These are phyloP conservation scores for Drosophila saltans DNA, from an alignment of 1,140 invertebrate genomes.

Conservation along the genomic window DNA sequence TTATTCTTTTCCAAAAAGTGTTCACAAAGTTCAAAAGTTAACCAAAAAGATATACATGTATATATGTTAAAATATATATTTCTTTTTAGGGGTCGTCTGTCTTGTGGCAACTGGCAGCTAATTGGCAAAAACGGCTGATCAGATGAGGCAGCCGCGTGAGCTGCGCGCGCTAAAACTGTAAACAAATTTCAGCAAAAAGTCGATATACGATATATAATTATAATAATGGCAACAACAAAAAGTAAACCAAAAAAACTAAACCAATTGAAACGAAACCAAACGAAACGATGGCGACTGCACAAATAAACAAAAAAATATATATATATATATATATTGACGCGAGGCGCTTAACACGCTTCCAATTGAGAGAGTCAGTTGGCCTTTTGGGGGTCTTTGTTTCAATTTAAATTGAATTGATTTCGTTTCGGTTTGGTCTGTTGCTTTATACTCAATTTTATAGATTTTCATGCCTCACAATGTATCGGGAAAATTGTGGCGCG, in stretches of 20 bases:
- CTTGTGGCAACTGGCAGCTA: conserved; percentile 21
- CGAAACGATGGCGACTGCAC: conserved; percentile 38
- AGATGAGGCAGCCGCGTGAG: conserved; percentile 16
- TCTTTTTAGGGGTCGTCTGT: conserved; percentile 6
- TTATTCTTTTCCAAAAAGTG: no score
- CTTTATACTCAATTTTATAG: conserved; percentile 45
- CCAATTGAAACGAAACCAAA: conserved; percentile 22
- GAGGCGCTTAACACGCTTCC: conserved; percentile 68
- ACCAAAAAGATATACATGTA: background rate
- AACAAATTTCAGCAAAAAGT: conserved; percentile 51
- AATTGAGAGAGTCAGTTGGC: conserved; percentile 67
- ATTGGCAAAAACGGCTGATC: conserved; percentile 20
- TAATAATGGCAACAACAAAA: conserved; percentile 55
- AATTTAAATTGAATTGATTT: conserved; percentile 21
- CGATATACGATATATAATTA: conserved; percentile 57
- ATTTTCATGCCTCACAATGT: conserved; percentile 50
- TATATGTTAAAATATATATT: background rate
- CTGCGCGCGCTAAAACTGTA: conserved; percentile 45
- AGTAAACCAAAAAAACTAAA: conserved; percentile 19
- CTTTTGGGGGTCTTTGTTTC: conserved; percentile 40
- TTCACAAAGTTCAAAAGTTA: background rate
- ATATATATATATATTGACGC: conserved; percentile 20
- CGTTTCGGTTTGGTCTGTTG: conserved; percentile 17
- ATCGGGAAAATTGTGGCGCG: conserved; percentile 22
- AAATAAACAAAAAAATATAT: conserved; percentile 64